Evolutionary conservation across 1,140 invertebrate species (phyloP).

Genomic region (Asbolus verrucosus): DNA sequence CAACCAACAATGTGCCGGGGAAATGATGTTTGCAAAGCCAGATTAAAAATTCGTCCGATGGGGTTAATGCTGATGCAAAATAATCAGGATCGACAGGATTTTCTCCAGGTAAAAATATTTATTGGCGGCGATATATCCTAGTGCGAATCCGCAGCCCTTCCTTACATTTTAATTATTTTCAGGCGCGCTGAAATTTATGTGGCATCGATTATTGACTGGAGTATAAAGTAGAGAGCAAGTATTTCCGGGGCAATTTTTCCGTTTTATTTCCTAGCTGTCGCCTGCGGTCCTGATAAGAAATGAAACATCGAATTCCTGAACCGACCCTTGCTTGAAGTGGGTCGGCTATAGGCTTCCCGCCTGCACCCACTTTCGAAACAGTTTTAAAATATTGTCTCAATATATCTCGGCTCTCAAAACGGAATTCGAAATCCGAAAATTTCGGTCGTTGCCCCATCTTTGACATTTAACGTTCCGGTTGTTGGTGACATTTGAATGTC

Average conservation of each 20-base stretch:
- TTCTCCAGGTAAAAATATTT: conserved; percentile 18
- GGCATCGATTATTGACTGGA: conserved; percentile 36
- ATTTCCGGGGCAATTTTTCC: conserved; percentile 47
- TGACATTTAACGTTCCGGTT: not conserved
- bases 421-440: too few relatives aligned
- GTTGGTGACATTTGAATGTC: not conserved
- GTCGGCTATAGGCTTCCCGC: conserved; percentile 5
- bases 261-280: conserved; percentile 47
- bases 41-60: too few relatives aligned
- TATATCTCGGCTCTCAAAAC: not conserved
- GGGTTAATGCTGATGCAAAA: too few relatives aligned
- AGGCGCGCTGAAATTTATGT: conserved; percentile 23
- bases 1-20: too few relatives aligned
- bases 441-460: not conserved
- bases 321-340: conserved; percentile 43
- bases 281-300: conserved; percentile 47
- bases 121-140: conserved; percentile 17
- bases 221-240: conserved; percentile 44
- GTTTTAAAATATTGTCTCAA: conserved; percentile 19
- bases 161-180: conserved; percentile 38
- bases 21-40: too few relatives aligned
- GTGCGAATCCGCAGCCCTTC: not conserved
- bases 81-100: not conserved
- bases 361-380: conserved; percentile 9
- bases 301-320: conserved; percentile 47